phyloP scores from a whole-genome alignment of 35 echinoderm and acorn worm genomes.

The Ptychodera flava region DNA sequence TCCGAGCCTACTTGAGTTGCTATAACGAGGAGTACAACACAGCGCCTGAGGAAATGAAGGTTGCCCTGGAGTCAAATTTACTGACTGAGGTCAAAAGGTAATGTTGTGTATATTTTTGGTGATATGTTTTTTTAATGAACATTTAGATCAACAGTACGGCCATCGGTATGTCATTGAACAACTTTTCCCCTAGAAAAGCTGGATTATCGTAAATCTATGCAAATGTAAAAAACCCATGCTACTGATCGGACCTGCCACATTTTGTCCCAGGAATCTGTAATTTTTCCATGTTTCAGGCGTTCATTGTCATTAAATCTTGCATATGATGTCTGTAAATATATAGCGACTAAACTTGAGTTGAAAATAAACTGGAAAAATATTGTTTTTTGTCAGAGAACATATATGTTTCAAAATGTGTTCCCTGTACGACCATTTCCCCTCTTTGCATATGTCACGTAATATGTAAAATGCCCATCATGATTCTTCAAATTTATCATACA shows the following conservation, averaged over 20 bases:
- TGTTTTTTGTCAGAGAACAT: no score
- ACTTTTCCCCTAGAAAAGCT: background rate
- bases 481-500: no score
- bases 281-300: background rate
- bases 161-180: no score
- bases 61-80: background rate
- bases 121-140: no score
- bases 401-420: no score
- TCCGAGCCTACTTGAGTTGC: constrained; percentile 44
- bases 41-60: background rate
- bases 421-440: no score
- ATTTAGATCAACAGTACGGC: no score
- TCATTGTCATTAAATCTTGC: background rate
- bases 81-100: background rate
- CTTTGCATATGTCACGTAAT: no score
- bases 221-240: background rate
- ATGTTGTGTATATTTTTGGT: no score
- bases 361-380: no score
- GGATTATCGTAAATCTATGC: background rate
- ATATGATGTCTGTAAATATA: background rate
- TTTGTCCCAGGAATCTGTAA: background rate
- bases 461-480: no score
- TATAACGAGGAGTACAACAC: background rate
- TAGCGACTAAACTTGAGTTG: no score
- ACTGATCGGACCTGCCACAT: background rate